Conservation (phyloP, 37 sponge, comb jelly and placozoan species). For the Aplysina aerophoba region DNA sequence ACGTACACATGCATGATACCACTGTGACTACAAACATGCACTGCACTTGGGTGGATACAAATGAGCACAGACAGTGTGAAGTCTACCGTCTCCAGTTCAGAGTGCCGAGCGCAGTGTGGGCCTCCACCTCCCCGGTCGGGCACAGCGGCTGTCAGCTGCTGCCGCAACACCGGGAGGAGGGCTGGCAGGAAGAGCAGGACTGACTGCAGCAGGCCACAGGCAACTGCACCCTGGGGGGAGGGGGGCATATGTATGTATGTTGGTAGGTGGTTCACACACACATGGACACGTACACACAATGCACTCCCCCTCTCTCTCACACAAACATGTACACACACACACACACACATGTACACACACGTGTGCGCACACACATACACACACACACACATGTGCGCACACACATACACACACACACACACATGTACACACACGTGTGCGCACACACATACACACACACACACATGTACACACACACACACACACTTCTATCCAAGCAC, state of each 20-base stretch:
- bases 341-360: conserved; percentile 9
- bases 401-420: conserved; percentile 35
- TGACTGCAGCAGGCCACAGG: neutral
- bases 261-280: too few species aligned
- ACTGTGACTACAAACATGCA: too few species aligned
- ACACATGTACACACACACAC: conserved; percentile 26
- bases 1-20: too few species aligned
- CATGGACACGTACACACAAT: conserved; percentile 17
- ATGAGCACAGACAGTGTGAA: too few species aligned
- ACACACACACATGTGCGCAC: neutral
- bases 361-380: neutral
- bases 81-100: too few species aligned
- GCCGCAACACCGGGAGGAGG: neutral
- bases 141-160: neutral
- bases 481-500: neutral
- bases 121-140: too few species aligned
- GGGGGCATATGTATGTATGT: neutral
- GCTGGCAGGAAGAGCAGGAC: neutral
- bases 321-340: neutral
- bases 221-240: neutral
- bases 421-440: conserved; percentile 3
- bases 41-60: too few species aligned
- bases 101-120: too few species aligned
- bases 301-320: too few species aligned
- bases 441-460: conserved; percentile 22